phyloP scores from a whole-genome alignment of 2,113 vertebrate species.

The Periophthalmus modestus region DNA sequence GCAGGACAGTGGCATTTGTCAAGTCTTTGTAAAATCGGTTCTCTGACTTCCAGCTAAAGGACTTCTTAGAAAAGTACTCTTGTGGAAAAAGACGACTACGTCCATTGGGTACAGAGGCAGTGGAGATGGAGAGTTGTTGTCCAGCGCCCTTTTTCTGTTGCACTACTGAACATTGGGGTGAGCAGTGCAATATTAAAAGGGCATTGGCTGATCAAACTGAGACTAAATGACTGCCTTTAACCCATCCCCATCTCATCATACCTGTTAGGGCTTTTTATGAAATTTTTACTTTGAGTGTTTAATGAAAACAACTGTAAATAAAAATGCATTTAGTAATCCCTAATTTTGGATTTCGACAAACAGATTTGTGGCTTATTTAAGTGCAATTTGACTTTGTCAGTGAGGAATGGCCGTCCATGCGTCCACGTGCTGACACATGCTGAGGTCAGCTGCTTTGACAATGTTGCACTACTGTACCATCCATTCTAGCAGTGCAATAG shows the following conservation, averaged over 20 bases:
- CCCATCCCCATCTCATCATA: constrained; percentile 65
- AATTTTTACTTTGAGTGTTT: neutral
- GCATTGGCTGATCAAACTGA: constrained; percentile 92
- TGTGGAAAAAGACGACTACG: constrained; percentile 5
- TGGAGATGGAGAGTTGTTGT: constrained; percentile 78
- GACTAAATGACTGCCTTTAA: constrained; percentile 73
- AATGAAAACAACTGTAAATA: neutral
- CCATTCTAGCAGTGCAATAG: constrained; percentile 98
- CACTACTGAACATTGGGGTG: constrained; percentile 91
- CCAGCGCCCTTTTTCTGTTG: constrained; percentile 97
- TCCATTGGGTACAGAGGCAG: constrained; percentile 44
- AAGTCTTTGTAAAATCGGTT: neutral
- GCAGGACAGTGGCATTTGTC: constrained; percentile 32
- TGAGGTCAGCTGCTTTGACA: constrained; percentile 94
- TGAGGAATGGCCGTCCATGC: constrained; percentile 62
- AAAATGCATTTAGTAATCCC: constrained; percentile 5
- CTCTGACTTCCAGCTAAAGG: constrained; percentile 8
- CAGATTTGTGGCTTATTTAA: constrained; percentile 28
- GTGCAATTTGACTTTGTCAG: constrained; percentile 49
- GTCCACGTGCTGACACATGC: constrained; percentile 79
- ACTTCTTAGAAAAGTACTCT: constrained; percentile 13
- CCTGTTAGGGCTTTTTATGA: neutral
- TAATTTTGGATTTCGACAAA: constrained; percentile 3
- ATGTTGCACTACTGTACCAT: constrained; percentile 98
- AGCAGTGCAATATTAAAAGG: constrained; percentile 99